Evolutionary conservation across 2,888 invertebrate genomes (phyloP).

Genomic region (Didymodactylos carnosus): DNA sequence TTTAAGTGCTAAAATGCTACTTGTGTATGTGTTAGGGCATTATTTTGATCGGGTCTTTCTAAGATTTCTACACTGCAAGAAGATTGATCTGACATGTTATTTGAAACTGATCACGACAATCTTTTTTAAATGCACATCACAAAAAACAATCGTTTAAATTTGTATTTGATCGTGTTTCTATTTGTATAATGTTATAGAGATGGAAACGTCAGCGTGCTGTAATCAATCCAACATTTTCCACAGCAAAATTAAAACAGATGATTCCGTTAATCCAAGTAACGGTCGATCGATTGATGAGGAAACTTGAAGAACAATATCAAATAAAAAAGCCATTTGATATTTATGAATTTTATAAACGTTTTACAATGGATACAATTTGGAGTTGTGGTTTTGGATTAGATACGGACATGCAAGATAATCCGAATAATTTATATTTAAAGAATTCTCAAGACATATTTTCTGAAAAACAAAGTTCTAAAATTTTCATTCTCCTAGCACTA

Average conservation of each 20-base stretch:
- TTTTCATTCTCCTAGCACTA: not conserved
- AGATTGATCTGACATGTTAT: too few relatives aligned
- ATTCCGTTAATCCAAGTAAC: not conserved
- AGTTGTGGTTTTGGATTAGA: slow-evolving; percentile 9
- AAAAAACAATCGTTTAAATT: too few relatives aligned
- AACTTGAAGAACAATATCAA: not conserved
- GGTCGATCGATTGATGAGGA: not conserved
- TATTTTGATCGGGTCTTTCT: too few relatives aligned
- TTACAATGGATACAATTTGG: slow-evolving; percentile 12
- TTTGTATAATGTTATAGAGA: too few relatives aligned
- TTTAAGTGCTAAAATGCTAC: too few relatives aligned
- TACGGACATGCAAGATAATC: slow-evolving; percentile 8
- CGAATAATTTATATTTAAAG: not conserved
- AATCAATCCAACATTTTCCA: slow-evolving; percentile 37
- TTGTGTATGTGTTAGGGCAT: too few relatives aligned
- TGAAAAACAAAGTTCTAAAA: not conserved
- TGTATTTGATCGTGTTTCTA: too few relatives aligned
- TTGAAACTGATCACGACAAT: too few relatives aligned
- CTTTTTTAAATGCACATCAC: too few relatives aligned
- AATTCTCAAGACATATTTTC: not conserved
- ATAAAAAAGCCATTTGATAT: not conserved
- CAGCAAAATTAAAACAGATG: slow-evolving; percentile 36
- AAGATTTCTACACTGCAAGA: too few relatives aligned
- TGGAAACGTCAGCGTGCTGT: slow-evolving; percentile 40
- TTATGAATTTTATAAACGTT: not conserved